These are phyloP conservation scores for Notocelia uddmanniana DNA, from an alignment of 2,888 invertebrate species.

Conservation along the genomic window DNA sequence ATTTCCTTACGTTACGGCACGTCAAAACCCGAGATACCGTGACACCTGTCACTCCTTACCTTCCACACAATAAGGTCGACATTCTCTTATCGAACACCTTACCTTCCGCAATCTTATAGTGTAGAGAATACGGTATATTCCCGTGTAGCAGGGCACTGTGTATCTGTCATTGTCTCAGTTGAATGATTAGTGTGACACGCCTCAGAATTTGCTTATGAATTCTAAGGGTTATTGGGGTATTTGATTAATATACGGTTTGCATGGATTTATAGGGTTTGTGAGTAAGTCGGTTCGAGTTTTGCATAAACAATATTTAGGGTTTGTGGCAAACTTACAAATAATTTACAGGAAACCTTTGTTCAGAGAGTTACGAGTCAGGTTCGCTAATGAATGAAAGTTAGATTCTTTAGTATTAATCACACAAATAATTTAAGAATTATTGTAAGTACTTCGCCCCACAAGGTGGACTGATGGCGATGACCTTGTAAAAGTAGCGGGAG, in stretches of 20 bases:
- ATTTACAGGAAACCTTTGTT: background rate
- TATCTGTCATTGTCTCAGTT: slow-evolving; percentile 38
- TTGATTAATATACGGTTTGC: slow-evolving; percentile 41
- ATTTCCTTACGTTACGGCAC: slow-evolving; percentile 20
- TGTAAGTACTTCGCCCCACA: too few relatives aligned
- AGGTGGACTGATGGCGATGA: too few relatives aligned
- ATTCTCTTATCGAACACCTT: background rate
- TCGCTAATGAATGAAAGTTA: background rate
- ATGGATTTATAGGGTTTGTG: slow-evolving; percentile 28
- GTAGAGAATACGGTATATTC: slow-evolving; percentile 2
- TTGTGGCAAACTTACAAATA: background rate
- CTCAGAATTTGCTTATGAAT: slow-evolving; percentile 44
- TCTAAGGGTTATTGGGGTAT: slow-evolving; percentile 41
- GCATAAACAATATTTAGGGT: slow-evolving; percentile 10
- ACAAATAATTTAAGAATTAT: too few relatives aligned
- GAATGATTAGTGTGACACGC: slow-evolving; percentile 39
- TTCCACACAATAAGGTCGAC: slow-evolving; percentile 9
- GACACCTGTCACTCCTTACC: slow-evolving; percentile 11
- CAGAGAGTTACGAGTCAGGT: background rate
- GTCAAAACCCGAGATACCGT: slow-evolving; percentile 11
- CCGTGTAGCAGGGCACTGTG: slow-evolving; percentile 10
- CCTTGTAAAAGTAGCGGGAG: too few relatives aligned
- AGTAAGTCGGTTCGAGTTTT: slow-evolving; percentile 3
- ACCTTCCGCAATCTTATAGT: background rate
- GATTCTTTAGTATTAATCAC: too few relatives aligned